phyloP scores from a whole-genome alignment of 92 coral and sea anemone genomes.

The Phenganax stokvisi region DNA sequence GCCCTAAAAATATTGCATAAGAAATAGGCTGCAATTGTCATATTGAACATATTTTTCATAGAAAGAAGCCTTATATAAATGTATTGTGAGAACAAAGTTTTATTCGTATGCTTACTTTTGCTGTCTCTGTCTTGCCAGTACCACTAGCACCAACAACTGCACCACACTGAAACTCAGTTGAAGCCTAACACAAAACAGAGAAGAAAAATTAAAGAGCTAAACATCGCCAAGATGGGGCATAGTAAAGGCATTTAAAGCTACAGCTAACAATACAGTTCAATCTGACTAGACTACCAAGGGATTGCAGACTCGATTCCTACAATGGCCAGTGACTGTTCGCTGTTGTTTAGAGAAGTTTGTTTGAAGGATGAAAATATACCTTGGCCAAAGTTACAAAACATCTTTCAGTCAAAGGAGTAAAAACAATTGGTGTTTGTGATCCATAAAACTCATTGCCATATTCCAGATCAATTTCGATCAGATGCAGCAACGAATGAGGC shows the following conservation, averaged over 20 bases:
- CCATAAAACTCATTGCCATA: constrained; percentile 95
- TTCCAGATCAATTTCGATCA: constrained; percentile 83
- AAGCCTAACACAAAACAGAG: constrained; percentile 50
- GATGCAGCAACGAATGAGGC: constrained; percentile 53
- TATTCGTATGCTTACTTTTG: constrained; percentile 48
- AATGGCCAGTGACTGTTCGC: background rate
- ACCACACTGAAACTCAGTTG: constrained; percentile 81
- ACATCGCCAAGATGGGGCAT: too few species aligned
- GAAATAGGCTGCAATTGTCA: background rate
- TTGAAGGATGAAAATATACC: constrained; percentile 39
- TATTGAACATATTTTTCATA: too few species aligned
- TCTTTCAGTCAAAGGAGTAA: constrained; percentile 88
- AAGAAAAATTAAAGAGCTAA: background rate
- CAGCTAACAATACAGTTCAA: background rate
- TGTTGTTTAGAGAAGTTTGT: too few species aligned
- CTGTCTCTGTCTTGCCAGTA: constrained; percentile 91
- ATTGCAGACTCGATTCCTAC: background rate
- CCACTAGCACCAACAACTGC: constrained; percentile 74
- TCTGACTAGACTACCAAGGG: too few species aligned
- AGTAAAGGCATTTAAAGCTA: background rate
- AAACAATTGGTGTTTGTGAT: constrained; percentile 62
- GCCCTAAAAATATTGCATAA: constrained; percentile 48
- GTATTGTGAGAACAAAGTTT: background rate
- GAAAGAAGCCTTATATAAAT: too few species aligned
- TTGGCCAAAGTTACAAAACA: constrained; percentile 77